Conservation (phyloP, 2,113 vertebrate species). For the Hyperopisus bebe region DNA sequence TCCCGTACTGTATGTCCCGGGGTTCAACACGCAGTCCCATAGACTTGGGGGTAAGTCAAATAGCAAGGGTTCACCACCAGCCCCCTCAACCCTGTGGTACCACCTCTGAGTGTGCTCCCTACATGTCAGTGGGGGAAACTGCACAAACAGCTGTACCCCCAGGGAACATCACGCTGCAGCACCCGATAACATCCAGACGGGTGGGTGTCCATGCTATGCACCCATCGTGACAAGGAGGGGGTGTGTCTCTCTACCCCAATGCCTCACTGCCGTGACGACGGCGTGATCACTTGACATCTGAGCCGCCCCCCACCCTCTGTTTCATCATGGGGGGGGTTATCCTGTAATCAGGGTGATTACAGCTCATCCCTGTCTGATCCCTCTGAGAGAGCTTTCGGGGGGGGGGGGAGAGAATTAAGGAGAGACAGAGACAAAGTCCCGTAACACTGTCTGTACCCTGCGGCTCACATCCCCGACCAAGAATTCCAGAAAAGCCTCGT, state of each 20-base stretch:
- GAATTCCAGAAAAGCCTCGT: background rate
- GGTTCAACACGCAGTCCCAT: background rate
- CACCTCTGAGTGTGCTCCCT: background rate
- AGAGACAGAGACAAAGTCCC: background rate
- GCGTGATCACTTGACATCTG: background rate
- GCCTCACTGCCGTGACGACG: background rate
- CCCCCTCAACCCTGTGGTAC: background rate
- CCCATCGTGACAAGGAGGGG: background rate
- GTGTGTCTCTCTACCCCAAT: background rate
- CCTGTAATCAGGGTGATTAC: constrained; percentile 13
- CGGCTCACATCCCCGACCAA: background rate
- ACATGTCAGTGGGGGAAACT: background rate
- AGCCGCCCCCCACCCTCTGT: background rate
- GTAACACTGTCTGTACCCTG: background rate
- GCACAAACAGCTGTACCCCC: background rate
- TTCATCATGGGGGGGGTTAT: constrained; percentile 2
- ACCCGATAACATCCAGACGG: background rate
- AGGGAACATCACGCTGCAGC: background rate
- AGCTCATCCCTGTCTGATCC: constrained; percentile 4
- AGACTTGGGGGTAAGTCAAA: background rate
- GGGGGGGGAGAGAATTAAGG: background rate
- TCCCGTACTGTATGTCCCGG: background rate
- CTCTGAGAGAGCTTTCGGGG: background rate
- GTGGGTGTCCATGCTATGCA: background rate
- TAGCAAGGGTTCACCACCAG: background rate